phyloP scores from a whole-genome alignment of 2,113 vertebrate species.

The Pipra filicauda region DNA sequence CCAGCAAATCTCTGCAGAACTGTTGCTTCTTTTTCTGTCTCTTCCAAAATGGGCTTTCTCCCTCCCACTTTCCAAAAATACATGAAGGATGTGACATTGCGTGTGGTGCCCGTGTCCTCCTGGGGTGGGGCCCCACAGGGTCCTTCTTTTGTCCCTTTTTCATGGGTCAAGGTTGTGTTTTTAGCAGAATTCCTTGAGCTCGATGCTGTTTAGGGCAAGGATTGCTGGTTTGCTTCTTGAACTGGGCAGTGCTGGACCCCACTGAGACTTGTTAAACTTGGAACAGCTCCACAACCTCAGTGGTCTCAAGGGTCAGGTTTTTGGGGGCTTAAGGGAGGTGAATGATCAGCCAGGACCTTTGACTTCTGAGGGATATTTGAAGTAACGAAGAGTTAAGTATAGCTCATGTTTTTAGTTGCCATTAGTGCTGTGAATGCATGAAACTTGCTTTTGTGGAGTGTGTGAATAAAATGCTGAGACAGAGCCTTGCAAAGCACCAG shows the following conservation, averaged over 20 bases:
- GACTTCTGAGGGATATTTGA: background rate
- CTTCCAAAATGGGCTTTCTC: background rate
- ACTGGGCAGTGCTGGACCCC: background rate
- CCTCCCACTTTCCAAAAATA: background rate
- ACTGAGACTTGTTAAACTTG: background rate
- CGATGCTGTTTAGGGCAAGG: background rate
- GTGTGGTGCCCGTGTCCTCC: rapidly evolving
- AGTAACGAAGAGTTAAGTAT: background rate
- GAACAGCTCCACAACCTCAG: background rate
- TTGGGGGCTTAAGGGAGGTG: background rate
- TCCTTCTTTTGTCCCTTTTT: background rate
- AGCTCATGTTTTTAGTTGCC: background rate
- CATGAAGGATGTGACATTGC: background rate
- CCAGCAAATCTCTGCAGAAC: background rate
- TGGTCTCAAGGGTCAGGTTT: background rate
- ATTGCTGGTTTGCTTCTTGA: background rate
- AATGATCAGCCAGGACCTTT: background rate
- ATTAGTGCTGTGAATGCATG: background rate
- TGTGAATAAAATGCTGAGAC: background rate
- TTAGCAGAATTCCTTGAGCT: background rate
- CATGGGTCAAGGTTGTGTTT: background rate
- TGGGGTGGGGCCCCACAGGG: rapidly evolving
- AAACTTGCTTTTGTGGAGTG: background rate
- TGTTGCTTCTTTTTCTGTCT: background rate
- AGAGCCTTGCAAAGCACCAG: background rate